phyloP scores from a whole-genome alignment of 2,797 vertebrate species.

The Manis crassicaudata region DNA sequence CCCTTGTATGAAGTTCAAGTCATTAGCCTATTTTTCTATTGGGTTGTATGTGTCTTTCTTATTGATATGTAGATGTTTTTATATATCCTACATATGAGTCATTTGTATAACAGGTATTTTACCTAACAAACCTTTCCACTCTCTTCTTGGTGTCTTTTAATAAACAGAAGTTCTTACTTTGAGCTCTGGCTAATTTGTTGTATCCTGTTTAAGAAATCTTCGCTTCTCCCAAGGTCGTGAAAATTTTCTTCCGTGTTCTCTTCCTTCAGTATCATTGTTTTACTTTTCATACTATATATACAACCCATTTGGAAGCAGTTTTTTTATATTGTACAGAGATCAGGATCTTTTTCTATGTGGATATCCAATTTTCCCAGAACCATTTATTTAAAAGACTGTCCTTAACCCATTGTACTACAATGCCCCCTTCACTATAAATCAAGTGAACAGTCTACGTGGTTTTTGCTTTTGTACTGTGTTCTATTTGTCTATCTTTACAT shows the following conservation, averaged over 20 bases:
- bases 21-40: background rate
- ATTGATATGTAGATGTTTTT: background rate
- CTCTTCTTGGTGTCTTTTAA: background rate
- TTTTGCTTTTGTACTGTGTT: background rate
- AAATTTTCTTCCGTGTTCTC: background rate
- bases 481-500: background rate
- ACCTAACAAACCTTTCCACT: background rate
- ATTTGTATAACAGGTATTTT: conserved; percentile 21
- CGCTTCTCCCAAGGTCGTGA: background rate
- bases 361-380: background rate
- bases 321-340: background rate
- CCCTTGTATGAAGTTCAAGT: background rate
- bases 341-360: background rate
- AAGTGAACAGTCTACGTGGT: background rate
- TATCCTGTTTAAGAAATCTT: too few species aligned
- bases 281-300: background rate
- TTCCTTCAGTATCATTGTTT: background rate
- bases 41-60: background rate
- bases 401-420: background rate
- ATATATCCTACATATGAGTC: background rate
- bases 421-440: background rate
- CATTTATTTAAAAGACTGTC: background rate
- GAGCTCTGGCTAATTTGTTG: too few species aligned
- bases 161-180: background rate
- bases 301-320: background rate